These are phyloP conservation scores for Ceratosolen solmsi DNA, from an alignment of 1,140 invertebrate species.

Conservation along the genomic window DNA sequence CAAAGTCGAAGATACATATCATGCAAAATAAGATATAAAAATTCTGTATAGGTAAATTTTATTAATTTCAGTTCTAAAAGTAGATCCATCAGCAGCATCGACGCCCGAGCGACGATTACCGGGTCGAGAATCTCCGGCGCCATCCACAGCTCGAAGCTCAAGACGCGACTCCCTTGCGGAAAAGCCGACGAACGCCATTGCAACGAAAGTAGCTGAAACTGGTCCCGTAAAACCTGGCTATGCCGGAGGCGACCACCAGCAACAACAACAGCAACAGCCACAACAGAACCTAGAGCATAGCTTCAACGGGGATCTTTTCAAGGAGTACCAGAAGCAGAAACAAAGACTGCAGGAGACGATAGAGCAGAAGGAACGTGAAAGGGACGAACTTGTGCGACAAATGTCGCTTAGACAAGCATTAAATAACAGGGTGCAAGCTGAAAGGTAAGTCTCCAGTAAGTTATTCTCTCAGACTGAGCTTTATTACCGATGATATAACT, in stretches of 20 bases:
- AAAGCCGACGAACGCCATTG: constrained; percentile 66
- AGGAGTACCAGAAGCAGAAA: constrained; percentile 83
- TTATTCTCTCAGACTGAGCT: no score
- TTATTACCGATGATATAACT: no score
- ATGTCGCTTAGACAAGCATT: constrained; percentile 68
- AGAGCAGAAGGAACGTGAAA: constrained; percentile 76
- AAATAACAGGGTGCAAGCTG: constrained; percentile 72
- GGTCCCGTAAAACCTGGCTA: constrained; percentile 57
- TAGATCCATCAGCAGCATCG: constrained; percentile 72
- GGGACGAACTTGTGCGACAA: constrained; percentile 75
- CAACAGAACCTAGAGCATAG: constrained; percentile 74
- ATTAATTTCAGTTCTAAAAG: constrained; percentile 19
- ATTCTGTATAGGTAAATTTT: background rate
- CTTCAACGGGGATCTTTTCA: constrained; percentile 80
- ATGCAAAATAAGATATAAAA: no score
- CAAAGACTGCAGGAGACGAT: constrained; percentile 79
- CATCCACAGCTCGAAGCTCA: constrained; percentile 76
- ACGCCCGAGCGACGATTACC: constrained; percentile 74
- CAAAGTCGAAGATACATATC: no score
- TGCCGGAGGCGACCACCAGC: constrained; percentile 44
- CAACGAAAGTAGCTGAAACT: constrained; percentile 68
- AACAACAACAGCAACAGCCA: constrained; percentile 62
- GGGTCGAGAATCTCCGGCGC: constrained; percentile 76
- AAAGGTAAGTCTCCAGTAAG: constrained; percentile 65
- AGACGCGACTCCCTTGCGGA: constrained; percentile 77